Conservation (phyloP, 2,113 vertebrate species). For the Tauraco erythrolophus region DNA sequence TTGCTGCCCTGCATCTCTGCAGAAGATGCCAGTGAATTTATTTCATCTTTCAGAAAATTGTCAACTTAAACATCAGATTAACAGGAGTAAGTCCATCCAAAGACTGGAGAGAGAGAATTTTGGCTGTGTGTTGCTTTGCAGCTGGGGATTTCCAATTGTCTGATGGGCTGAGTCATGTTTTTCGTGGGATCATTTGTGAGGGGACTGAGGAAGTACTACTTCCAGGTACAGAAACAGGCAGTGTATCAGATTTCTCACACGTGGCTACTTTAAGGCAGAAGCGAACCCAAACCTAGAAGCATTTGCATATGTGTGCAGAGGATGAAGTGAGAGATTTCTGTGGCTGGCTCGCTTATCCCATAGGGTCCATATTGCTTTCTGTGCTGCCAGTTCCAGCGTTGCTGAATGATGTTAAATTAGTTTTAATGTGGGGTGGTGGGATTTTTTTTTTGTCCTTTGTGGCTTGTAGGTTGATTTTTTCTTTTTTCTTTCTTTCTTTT, state of each 20-base stretch:
- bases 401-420: neutral
- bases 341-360: neutral
- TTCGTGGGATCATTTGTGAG: neutral
- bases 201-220: neutral
- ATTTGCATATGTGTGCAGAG: neutral
- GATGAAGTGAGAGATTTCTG: neutral
- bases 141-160: neutral
- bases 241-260: neutral
- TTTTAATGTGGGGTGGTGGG: neutral
- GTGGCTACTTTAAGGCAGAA: neutral
- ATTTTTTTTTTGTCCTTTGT: neutral
- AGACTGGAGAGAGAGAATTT: neutral
- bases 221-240: neutral
- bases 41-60: neutral
- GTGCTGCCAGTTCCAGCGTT: neutral
- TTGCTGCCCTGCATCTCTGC: fast-evolving
- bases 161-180: neutral
- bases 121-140: neutral
- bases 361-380: neutral
- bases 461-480: neutral
- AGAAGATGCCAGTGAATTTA: neutral
- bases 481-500: neutral
- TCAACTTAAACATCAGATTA: neutral
- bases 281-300: neutral
- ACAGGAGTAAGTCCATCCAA: neutral